Base-by-base conservation (phyloP, 37 sponge, comb jelly and placozoan genomes). In the Ephydatia muelleri region DNA sequence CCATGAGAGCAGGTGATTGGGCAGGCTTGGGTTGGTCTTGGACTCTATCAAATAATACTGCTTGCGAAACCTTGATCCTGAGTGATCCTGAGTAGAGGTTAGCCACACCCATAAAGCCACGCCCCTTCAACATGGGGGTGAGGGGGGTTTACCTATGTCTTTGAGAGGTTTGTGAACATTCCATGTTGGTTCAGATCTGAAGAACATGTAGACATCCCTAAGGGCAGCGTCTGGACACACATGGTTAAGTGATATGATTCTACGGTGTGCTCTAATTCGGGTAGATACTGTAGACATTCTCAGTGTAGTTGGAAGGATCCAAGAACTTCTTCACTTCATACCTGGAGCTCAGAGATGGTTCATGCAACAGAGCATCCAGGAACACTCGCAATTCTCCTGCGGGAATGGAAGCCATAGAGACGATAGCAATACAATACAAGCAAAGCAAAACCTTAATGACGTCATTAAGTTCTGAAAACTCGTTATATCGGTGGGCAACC, bases 191-290 rank as follows among this genome's bases (percentile, higher is more conserved):
- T 96, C 82, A 31, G 94, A 93, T 5, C 96, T 91, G 64, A 96
- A 96, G 68, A 96, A 93, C 96, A 96, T 93, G 49, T 93, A 96
- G 19, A 88, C 94, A 81, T 91, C 90, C 3, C 87, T 76, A 16
- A 88, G 72, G 47, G 96, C 96, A 65, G 30, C 76, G 35, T 91
- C 96, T 96, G 80, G 14, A 73, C 0, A 31, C 32, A 19, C 73
- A 38, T 40, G 22, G 25, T 6, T 19, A 73, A 93, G 80, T 5
- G 88, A 68, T 5, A 68, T n/a, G 29, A 9, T 4, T 11, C 8
- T 28, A n/a, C 12, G 29, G 8, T 28, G 26, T 33, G 32, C 34
- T 32, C 28, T 23, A 5, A 38, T 25, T 47, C 2, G 38, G 32
- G 40, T 49, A 89, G 71, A 49, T 35, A 96, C 96, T 91, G 35